A percentile compares a stretch with the other conserved stretches of the same genome.
phyloP scores from a whole-genome alignment of 1,140 invertebrate genomes.

The Bombyx mori region ASM3026992v2 NC_085121.1:12789501-12790000 shows the following conservation, averaged over 20 bases:
- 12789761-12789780: conserved; percentile 89
- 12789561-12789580: conserved; percentile 84
- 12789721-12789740: conserved; percentile 91
- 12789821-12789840: no score
- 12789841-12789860: no score
- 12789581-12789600: conserved; percentile 81
- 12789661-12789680: conserved; percentile 90
- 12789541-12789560: conserved; percentile 81
- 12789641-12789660: conserved; percentile 90
- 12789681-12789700: conserved; percentile 96
- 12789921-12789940: no score
- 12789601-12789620: conserved; percentile 81
- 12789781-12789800: conserved; percentile 11
- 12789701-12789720: conserved; percentile 92
- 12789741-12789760: conserved; percentile 95
- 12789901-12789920: no score
- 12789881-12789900: no score
- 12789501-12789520: conserved; percentile 20
- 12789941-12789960: no score
- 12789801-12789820: no score
- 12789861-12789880: no score
- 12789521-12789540: conserved; percentile 88
- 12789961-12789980: no score
- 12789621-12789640: conserved; percentile 79
- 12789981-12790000: no score